Conservation (phyloP, 2,113 vertebrate species). For the Colinus virginianus region DNA sequence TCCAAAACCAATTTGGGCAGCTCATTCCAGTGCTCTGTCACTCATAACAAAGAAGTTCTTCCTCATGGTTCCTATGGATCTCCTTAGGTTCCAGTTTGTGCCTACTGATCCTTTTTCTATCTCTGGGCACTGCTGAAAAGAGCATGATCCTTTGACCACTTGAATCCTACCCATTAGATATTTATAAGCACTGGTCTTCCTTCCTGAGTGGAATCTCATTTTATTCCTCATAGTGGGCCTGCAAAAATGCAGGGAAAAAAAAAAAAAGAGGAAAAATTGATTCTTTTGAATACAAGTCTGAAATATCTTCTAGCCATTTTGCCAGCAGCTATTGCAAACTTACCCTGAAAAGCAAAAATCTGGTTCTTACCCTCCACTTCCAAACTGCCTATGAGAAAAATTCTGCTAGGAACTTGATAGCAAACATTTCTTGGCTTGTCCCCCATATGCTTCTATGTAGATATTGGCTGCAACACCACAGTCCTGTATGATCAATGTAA, state of each 20-base stretch:
- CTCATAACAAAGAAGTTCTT: background rate
- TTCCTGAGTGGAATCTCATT: background rate
- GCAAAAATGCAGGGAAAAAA: background rate
- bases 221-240: background rate
- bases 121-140: background rate
- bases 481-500: background rate
- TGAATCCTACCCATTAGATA: background rate
- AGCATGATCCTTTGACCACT: background rate
- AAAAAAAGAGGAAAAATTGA: background rate
- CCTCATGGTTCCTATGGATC: background rate
- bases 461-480: background rate
- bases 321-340: background rate
- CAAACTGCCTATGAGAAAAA: slow-evolving; percentile 33
- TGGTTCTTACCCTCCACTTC: slow-evolving; percentile 35
- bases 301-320: background rate
- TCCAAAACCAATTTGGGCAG: background rate
- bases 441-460: background rate
- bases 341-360: slow-evolving; percentile 49
- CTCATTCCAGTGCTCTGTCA: background rate
- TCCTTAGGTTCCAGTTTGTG: background rate
- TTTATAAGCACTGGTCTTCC: background rate
- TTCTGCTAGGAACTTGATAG: background rate
- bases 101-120: background rate
- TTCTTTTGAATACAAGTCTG: background rate
- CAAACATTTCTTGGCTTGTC: background rate